Percentiles rank a stretch among this genome's conserved stretches.
These are phyloP conservation scores for Peromyscus maniculatus DNA, from an alignment of 2,113 vertebrate species.

Conservation along the genomic window DNA sequence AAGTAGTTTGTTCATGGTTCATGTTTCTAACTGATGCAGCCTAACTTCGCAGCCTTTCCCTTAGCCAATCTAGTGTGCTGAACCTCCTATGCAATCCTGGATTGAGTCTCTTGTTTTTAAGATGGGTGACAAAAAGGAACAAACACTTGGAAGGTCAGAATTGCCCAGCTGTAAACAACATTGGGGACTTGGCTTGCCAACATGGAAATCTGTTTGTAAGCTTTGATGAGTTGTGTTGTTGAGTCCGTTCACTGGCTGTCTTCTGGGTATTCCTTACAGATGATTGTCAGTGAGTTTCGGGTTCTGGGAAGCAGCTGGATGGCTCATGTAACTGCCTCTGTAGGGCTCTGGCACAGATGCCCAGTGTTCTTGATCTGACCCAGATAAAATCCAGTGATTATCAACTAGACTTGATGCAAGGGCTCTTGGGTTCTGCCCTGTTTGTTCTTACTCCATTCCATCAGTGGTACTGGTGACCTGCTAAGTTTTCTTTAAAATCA, in stretches of 20 bases:
- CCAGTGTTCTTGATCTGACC: constrained; percentile 79
- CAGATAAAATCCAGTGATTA: constrained; percentile 70
- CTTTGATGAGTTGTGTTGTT: constrained; percentile 68
- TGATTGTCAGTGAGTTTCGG: constrained; percentile 65
- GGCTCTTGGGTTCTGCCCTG: constrained; percentile 66
- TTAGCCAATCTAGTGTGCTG: constrained; percentile 5
- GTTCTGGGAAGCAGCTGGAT: constrained; percentile 81
- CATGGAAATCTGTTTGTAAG: constrained; percentile 73
- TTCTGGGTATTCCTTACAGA: constrained; percentile 63
- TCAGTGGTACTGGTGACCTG: constrained; percentile 77
- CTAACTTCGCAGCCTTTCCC: not conserved
- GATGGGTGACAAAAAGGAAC: constrained; percentile 76
- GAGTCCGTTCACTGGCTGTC: constrained; percentile 60
- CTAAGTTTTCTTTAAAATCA: constrained; percentile 70
- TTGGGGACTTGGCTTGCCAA: constrained; percentile 73
- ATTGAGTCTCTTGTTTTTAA: constrained; percentile 65
- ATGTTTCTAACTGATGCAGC: not conserved
- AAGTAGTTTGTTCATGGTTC: not conserved
- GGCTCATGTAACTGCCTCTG: constrained; percentile 74
- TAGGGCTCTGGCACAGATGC: constrained; percentile 71
- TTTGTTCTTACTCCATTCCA: constrained; percentile 66
- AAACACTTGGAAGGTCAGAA: constrained; percentile 79
- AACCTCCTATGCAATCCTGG: constrained; percentile 17
- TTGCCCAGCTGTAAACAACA: constrained; percentile 79
- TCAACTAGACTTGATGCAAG: constrained; percentile 68